Evolutionary conservation across 2,113 vertebrate genomes (phyloP), one percentile per base, ranked within the genome.

Genomic region (Ahaetulla prasina): DNA sequence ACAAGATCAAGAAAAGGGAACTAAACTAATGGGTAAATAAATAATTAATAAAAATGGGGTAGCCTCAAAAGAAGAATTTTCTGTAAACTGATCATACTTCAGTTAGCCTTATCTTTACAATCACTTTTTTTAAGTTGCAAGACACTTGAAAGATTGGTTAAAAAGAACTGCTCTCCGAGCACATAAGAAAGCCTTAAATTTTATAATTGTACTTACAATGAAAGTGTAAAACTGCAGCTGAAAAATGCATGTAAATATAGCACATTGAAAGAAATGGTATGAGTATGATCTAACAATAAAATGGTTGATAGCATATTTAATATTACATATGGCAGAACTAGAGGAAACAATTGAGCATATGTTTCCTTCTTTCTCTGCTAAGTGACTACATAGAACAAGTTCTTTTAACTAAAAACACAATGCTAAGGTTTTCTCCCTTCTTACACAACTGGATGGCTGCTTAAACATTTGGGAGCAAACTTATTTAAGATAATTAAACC

Each of bases 11-110:
- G 92, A 91, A 96, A 93, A 96, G 92, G 94, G 93, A 94, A 94
- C 93, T 92, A 96, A 96, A 93, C 94, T 95, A 89, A 94, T 91
- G 94, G 94, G 96, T 97, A 99, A 92, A 99, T 98, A 99, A 99
- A 99, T 99, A 98, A 98, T 98, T 74, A 88, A 88, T 88, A 93
- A 96, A 96, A 95, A 97, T 89, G 94, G 93, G 93, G 97, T 85
- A 11, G n/a, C 95, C 47, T 91, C 90, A 94, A 96, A 95, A 97
- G 97, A 95, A 96, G 93, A 94, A 87, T 88, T 92, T 96, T 96
- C 91, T 95, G 97, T 97, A 97, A 96, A 96, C 93, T 92, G 96
- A 96, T 86, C 93, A 94, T 94, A 96, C 94, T 95, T 95, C 95
- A 55, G 93, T 95, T 94, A 94, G 91, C 93, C 92, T 92, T 88